Conservation (phyloP, 1,140 invertebrate genomes). For the Drosophila takahashii region DNA sequence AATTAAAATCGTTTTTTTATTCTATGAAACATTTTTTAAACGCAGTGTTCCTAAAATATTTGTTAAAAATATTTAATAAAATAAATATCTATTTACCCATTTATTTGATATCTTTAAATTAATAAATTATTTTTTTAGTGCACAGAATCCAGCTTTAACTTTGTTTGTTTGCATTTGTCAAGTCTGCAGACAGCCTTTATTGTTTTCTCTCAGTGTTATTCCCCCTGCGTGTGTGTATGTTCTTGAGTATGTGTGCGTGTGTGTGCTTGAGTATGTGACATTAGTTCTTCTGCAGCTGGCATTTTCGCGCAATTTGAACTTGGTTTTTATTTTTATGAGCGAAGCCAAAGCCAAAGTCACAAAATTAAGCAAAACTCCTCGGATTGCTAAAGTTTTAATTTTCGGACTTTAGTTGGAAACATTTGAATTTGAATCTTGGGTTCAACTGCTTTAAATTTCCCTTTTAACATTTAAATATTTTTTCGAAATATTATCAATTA, state of each 20-base stretch:
- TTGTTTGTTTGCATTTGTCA: constrained; percentile 64
- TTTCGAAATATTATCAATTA: background rate
- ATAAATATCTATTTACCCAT: too few relatives aligned
- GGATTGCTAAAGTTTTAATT: constrained; percentile 22
- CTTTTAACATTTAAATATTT: background rate
- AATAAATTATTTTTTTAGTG: constrained; percentile 2
- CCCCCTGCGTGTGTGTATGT: constrained; percentile 8
- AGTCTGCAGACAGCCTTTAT: constrained; percentile 41
- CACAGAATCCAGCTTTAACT: constrained; percentile 43
- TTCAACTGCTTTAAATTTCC: background rate
- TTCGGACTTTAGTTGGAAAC: constrained; percentile 10
- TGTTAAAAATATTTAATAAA: too few relatives aligned
- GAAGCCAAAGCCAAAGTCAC: constrained; percentile 31
- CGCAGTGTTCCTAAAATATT: too few relatives aligned
- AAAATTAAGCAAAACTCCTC: background rate
- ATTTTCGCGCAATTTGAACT: constrained; percentile 53
- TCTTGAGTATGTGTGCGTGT: constrained; percentile 19
- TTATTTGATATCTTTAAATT: background rate
- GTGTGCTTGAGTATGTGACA: constrained; percentile 51
- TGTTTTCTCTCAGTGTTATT: constrained; percentile 17
- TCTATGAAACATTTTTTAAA: too few relatives aligned
- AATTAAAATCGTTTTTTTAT: background rate
- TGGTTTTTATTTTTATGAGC: constrained; percentile 22
- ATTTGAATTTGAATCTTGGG: background rate
- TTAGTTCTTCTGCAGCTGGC: constrained; percentile 40